Percentiles rank a stretch among this genome's conserved stretches.
phyloP scores from a whole-genome alignment of 1,140 invertebrate species.

The Brachionus koreanus region DNA sequence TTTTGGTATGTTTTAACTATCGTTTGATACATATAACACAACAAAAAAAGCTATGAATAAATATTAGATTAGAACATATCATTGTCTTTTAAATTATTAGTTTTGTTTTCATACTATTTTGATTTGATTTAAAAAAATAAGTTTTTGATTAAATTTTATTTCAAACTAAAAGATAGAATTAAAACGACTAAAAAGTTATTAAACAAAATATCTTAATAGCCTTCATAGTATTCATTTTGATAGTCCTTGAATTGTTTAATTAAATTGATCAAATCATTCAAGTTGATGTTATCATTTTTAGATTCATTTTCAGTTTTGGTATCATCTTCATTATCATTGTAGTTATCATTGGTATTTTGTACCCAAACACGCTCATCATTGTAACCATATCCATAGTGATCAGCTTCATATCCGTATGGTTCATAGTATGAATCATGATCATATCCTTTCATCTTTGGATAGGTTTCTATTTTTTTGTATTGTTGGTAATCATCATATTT shows the following conservation, averaged over 20 bases:
- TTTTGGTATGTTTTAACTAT: too few species aligned
- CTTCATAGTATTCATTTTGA: background rate
- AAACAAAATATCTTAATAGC: background rate
- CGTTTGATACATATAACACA: too few species aligned
- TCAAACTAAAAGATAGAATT: conserved; percentile 1
- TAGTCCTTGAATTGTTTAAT: background rate
- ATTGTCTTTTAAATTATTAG: too few species aligned
- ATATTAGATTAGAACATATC: too few species aligned
- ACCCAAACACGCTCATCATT: background rate
- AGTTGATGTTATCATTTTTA: background rate
- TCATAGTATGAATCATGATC: background rate
- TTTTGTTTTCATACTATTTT: too few species aligned
- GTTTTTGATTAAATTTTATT: background rate
- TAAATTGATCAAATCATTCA: background rate
- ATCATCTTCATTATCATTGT: conserved; percentile 26
- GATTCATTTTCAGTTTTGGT: conserved; percentile 9
- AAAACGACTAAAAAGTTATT: background rate
- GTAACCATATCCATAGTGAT: conserved; percentile 2
- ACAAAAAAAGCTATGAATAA: too few species aligned
- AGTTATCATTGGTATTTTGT: conserved; percentile 15
- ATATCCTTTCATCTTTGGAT: background rate
- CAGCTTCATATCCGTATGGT: background rate
- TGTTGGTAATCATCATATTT: background rate
- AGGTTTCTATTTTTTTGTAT: background rate
- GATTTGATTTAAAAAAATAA: background rate